Percentiles rank a stretch among this genome's conserved stretches.
Conservation (phyloP, 2,888 invertebrate species). For the Melinaea menophilus region DNA sequence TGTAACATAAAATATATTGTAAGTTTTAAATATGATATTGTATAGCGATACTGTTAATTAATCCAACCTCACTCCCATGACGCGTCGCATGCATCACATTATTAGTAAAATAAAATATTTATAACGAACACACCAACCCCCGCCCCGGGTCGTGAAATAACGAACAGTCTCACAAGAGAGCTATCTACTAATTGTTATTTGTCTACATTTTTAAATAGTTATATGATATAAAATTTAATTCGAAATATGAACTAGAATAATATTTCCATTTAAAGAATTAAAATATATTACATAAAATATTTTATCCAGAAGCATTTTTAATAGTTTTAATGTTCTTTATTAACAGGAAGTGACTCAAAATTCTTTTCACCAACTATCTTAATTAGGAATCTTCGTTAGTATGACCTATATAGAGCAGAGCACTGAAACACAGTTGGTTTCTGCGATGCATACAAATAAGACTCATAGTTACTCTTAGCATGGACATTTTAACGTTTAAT, state of each 20-base stretch:
- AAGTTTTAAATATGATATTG: no score
- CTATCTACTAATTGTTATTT: slow-evolving; percentile 11
- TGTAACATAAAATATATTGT: no score
- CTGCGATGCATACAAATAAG: no score
- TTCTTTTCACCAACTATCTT: background rate
- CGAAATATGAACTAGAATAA: background rate
- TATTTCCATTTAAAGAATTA: background rate
- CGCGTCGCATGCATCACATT: slow-evolving; percentile 19
- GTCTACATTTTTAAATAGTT: background rate
- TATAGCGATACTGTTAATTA: no score
- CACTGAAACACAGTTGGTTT: no score
- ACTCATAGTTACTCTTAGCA: no score
- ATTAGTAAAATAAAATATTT: slow-evolving; percentile 14
- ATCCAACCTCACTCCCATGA: no score
- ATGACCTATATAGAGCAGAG: no score
- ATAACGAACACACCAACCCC: background rate
- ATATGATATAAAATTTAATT: background rate
- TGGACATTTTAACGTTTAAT: no score
- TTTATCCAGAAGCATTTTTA: background rate
- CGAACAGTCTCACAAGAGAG: slow-evolving; percentile 12
- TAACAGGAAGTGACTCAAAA: no score
- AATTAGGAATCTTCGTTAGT: no score
- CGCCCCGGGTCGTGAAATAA: slow-evolving; percentile 7
- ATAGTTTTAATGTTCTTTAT: no score
- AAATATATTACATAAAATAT: slow-evolving; percentile 13